Base-by-base conservation (phyloP, 2,797 vertebrate genomes). In the Enteromius thamalakanensis region DNA sequence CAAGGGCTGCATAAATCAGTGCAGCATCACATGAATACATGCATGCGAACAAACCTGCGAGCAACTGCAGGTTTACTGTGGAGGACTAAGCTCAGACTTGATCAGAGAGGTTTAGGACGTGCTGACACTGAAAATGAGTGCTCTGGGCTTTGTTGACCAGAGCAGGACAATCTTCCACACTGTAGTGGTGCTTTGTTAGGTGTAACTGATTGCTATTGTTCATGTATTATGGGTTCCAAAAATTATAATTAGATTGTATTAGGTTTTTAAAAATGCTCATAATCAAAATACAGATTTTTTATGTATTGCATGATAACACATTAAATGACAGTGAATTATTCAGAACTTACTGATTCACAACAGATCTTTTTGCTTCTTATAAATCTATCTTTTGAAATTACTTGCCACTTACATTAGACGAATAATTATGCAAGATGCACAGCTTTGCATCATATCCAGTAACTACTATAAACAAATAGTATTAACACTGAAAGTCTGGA, bases 1-100 rank as follows among this genome's bases (percentile, higher is more conserved):
- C 86, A 87, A 87, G 88, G 79, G 85, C 84, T 64, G 79, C 85
- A 76, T 91, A 89, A 90, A 91, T 92, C 86, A 88, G 80, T 21
- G 37, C 60, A 29, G 49, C 72, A 4, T 64, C 70, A 32, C 79
- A 81, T 45, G 74, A 82, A 87, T 53, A 88, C 86, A 58, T 86
- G 85, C 87, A 82, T 87, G 75, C 72, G 69, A 91, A 89, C 84
- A 45, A 76, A 85, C 84, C 84, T 51, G 64, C 23, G 17, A 70
- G 60, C 67, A 76, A 80, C 84, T 64, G 67, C 68, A 83, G 86
- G 37, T 68, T 64, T 85, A 83, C 62, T 76, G 85, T 84, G 84
- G 79, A 84, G 80, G 79, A 72, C 84, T 74, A 55, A 55, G 53
- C 12, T 42, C 47, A 55, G 68, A 62, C 37, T 45, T 71, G 34